A percentile compares a stretch with the other conserved stretches of the same genome.
Evolutionary conservation across 2,113 vertebrate species (phyloP).

Genomic region (Candoia aspera): DNA sequence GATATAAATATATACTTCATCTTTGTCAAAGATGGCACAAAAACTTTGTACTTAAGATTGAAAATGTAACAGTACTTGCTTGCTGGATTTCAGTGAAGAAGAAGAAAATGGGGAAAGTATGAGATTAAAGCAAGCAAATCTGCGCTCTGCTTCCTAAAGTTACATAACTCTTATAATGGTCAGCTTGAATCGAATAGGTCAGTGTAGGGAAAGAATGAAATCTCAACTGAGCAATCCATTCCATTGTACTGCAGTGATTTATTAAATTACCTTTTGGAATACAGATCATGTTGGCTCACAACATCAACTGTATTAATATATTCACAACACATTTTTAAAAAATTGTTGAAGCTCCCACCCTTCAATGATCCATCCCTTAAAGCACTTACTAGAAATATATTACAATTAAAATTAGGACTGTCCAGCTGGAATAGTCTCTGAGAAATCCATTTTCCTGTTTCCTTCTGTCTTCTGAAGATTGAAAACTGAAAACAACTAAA

Average conservation of each 20-base stretch:
- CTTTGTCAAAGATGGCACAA: not conserved
- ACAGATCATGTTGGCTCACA: too few relatives aligned
- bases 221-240: too few relatives aligned
- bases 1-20: not conserved
- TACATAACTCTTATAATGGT: not conserved
- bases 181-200: not conserved
- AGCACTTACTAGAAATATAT: too few relatives aligned
- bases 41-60: not conserved
- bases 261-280: too few relatives aligned
- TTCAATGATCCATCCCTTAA: too few relatives aligned
- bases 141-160: not conserved
- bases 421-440: too few relatives aligned
- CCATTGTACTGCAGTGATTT: too few relatives aligned
- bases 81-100: not conserved
- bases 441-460: not conserved
- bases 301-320: too few relatives aligned
- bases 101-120: not conserved
- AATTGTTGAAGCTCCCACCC: too few relatives aligned
- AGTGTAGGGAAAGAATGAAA: not conserved
- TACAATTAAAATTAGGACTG: too few relatives aligned
- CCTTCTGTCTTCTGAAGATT: not conserved
- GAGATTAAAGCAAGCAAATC: not conserved
- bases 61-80: not conserved
- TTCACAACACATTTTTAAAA: too few relatives aligned
- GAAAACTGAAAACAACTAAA: not conserved